Percentiles rank a stretch among this genome's conserved stretches.
Conservation (phyloP, 2,888 invertebrate species). For the Drosophila lacicola region DNA sequence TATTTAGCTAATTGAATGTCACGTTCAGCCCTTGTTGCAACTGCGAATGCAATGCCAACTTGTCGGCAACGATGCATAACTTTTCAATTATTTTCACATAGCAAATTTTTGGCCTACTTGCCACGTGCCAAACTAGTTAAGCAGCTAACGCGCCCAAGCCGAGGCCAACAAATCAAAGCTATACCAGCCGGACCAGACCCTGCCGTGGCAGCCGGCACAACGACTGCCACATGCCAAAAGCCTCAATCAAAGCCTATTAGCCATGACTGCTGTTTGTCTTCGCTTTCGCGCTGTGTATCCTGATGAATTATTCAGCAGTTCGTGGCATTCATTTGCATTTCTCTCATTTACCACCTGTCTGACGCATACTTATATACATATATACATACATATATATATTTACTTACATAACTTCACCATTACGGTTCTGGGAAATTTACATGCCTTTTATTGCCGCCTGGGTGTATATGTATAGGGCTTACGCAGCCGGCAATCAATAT, state of each 20-base stretch:
- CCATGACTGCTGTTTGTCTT: constrained; percentile 57
- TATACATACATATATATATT: constrained; percentile 7
- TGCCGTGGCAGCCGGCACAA: constrained; percentile 21
- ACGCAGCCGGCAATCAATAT: constrained; percentile 50
- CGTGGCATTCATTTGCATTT: constrained; percentile 49
- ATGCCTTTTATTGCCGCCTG: constrained; percentile 62
- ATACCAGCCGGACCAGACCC: constrained; percentile 2
- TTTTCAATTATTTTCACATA: constrained; percentile 3
- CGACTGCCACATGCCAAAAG: constrained; percentile 64
- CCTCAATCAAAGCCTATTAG: constrained; percentile 74
- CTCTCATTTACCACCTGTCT: constrained; percentile 57
- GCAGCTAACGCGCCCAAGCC: constrained; percentile 32
- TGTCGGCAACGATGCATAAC: neutral
- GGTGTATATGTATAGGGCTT: constrained; percentile 38
- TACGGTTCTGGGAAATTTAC: constrained; percentile 53
- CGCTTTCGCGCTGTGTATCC: constrained; percentile 43
- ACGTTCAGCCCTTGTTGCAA: constrained; percentile 7
- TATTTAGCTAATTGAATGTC: constrained; percentile 33
- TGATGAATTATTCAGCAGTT: constrained; percentile 75
- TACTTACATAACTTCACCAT: constrained; percentile 14
- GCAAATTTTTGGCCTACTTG: constrained; percentile 7
- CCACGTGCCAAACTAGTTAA: constrained; percentile 11
- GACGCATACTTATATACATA: constrained; percentile 1
- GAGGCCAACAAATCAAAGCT: constrained; percentile 59
- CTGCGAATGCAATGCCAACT: neutral